Conservation (phyloP, 2,888 invertebrate species). For the Dynastes hyllus region DNA sequence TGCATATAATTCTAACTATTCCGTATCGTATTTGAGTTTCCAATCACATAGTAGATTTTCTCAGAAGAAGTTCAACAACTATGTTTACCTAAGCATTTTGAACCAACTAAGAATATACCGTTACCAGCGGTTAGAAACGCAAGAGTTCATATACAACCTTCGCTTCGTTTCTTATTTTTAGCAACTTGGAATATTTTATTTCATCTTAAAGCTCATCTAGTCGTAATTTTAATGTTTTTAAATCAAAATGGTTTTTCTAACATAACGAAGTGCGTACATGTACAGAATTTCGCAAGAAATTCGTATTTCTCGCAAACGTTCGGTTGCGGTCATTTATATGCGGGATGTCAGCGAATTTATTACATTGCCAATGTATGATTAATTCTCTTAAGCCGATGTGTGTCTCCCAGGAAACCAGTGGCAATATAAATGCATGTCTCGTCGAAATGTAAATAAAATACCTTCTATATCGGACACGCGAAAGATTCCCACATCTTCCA, state of each 20-base stretch:
- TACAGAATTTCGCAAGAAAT: slow-evolving; percentile 1
- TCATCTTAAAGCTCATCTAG: neutral
- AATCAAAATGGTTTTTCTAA: too few relatives aligned
- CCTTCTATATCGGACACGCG: slow-evolving; percentile 18
- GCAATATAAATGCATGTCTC: slow-evolving; percentile 28
- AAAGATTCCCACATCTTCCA: slow-evolving; percentile 24
- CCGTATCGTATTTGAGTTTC: neutral
- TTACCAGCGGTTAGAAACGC: slow-evolving; percentile 11
- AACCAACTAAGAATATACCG: slow-evolving; percentile 17
- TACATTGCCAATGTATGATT: slow-evolving; percentile 38
- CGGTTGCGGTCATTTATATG: slow-evolving; percentile 14
- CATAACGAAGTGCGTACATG: too few relatives aligned
- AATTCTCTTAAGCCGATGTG: slow-evolving; percentile 35
- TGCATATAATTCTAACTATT: neutral
- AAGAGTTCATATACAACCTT: slow-evolving; percentile 12
- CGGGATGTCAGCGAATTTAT: slow-evolving; percentile 26
- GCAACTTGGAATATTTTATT: neutral
- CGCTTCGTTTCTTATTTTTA: neutral
- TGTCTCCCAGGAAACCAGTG: slow-evolving; percentile 25
- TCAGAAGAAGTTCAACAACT: slow-evolving; percentile 11
- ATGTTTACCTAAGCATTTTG: slow-evolving; percentile 22
- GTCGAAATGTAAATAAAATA: slow-evolving; percentile 28
- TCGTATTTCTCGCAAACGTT: neutral
- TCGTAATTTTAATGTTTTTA: too few relatives aligned
- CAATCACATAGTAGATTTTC: slow-evolving; percentile 14